Base-by-base conservation (phyloP, 2,888 invertebrate genomes). In the Ormia ochracea region DNA sequence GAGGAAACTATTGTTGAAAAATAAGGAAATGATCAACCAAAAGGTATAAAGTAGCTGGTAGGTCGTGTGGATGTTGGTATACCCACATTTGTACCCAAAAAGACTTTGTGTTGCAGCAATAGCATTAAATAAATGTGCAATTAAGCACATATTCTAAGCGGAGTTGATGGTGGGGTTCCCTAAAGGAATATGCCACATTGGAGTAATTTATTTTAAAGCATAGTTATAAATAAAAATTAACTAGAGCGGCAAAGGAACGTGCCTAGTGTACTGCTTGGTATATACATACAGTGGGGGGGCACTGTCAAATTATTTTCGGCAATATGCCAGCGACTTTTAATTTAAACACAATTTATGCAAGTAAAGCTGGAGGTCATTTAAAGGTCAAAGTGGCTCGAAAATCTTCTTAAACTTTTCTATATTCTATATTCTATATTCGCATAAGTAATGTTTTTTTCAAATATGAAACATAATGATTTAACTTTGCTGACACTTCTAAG, bases 101-200 rank as follows among this genome's bases (percentile, higher is more conserved):
- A 2, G 31, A 50, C 59, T 50, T 43, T 52, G 14, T 70, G 43
- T 59, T 61, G 12, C 38, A 61, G 43, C 41, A 68, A 66, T 33
- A 52, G 58, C 65, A 66, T 70, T 85, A 87, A 88, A 85, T 88
- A 86, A 85, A 86, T 86, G 87, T 85, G 88, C 87, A 87, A 88
- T 87, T 88, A 87, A 87, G 87, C 87, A 87, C 84, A 87, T 85
- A 84, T 86, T 82, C 76, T 70, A 70, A 75, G 65, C 21, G 43
- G 36, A 63, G 48, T 33, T 43, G 50, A 52, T 69, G 50, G 63
- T 63, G 63, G 59, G 75, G n/a, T 48, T 33, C 26, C 52, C 54
- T 48, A 66, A 54, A 33, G 4, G 63, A 63, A 48, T 23, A 48
- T 52, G 52, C 36, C 41, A 59, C 54, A 69, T 38, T 65, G 69